Percentiles rank a stretch among this genome's conserved stretches.
Evolutionary conservation across 2,888 invertebrate genomes (phyloP).

Genomic region (Litoditis marina): DNA sequence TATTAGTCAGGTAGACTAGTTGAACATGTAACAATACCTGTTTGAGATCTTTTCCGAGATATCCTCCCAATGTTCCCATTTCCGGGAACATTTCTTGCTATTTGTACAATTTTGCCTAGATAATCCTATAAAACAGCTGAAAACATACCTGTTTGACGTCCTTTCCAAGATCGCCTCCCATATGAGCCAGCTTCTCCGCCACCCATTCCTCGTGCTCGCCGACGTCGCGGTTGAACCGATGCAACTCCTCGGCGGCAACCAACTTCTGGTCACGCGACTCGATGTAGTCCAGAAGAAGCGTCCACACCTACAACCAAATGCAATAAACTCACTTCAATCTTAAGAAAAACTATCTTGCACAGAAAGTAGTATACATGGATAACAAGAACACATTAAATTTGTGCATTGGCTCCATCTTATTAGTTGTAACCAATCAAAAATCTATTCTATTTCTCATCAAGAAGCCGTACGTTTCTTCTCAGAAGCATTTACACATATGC

Average conservation of each 20-base stretch:
- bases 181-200: constrained; percentile 78
- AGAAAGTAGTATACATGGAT: not conserved
- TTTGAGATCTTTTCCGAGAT: constrained; percentile 77
- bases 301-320: constrained; percentile 71
- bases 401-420: too few relatives aligned
- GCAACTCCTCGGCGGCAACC: constrained; percentile 91
- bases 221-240: constrained; percentile 82
- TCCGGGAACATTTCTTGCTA: too few relatives aligned
- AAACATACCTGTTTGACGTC: constrained; percentile 74
- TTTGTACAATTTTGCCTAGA: too few relatives aligned
- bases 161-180: constrained; percentile 76
- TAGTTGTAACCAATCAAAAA: too few relatives aligned
- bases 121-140: too few relatives aligned
- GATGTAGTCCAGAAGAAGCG: constrained; percentile 80
- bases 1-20: too few relatives aligned
- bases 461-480: too few relatives aligned
- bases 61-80: constrained; percentile 78
- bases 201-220: constrained; percentile 55
- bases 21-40: constrained; percentile 28
- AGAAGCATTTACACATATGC: too few relatives aligned
- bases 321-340: too few relatives aligned
- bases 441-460: too few relatives aligned
- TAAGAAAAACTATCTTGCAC: too few relatives aligned
- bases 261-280: constrained; percentile 81
- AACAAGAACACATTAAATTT: not conserved